Percentiles rank a stretch among this genome's conserved stretches.
Evolutionary conservation across 2,888 invertebrate genomes (phyloP).

Genomic region (Aporophyla lueneburgensis): DNA sequence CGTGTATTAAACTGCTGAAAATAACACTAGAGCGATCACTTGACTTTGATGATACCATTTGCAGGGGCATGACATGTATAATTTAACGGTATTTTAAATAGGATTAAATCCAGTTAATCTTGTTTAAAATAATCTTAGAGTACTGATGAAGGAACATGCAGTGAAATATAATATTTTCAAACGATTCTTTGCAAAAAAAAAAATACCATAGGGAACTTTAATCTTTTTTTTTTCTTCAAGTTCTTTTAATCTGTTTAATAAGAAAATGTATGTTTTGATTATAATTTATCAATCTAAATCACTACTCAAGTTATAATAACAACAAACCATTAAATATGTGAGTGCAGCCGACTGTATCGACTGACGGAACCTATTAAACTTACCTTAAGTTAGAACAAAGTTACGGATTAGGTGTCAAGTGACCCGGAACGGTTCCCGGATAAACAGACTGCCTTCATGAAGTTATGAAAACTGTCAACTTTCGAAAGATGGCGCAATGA

Average conservation of each 20-base stretch:
- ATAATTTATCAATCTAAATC: no score
- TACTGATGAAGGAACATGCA: neutral
- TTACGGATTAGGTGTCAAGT: conserved; percentile 35
- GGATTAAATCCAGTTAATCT: neutral
- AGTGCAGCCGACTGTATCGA: conserved; percentile 1
- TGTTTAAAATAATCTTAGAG: neutral
- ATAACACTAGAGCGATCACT: neutral
- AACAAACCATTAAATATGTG: neutral
- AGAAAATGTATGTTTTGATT: no score
- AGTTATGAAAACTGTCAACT: conserved; percentile 22
- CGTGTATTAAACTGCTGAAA: neutral
- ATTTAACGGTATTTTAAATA: neutral
- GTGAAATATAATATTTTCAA: neutral
- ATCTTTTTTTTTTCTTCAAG: no score
- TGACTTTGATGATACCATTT: neutral
- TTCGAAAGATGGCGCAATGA: conserved; percentile 7
- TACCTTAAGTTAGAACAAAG: conserved; percentile 10
- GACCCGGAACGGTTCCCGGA: conserved; percentile 18
- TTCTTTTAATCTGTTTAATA: no score
- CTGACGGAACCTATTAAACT: conserved; percentile 30
- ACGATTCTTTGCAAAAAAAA: no score
- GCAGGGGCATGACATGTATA: neutral
- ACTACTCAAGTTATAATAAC: no score
- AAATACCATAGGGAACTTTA: no score
- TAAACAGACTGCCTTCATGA: conserved; percentile 20